Evolutionary conservation across 2,888 invertebrate species (phyloP).

Genomic region (Idaea straminata): DNA sequence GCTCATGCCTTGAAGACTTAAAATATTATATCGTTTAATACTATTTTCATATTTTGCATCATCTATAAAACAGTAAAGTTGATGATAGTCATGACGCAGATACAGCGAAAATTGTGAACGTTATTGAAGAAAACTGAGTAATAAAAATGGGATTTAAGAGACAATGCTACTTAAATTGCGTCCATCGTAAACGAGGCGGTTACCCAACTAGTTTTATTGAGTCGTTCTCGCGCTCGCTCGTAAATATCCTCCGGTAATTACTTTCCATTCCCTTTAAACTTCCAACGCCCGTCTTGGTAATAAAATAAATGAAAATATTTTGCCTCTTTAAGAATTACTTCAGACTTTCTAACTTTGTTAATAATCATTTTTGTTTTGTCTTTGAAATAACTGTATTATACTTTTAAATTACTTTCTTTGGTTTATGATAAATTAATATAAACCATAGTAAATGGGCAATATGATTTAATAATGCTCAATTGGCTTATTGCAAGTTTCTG

Average conservation of each 20-base stretch:
- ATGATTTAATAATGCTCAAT: too few species aligned
- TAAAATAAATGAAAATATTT: constrained; percentile 52
- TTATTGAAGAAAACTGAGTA: constrained; percentile 24
- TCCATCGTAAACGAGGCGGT: constrained; percentile 63
- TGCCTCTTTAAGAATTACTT: constrained; percentile 36
- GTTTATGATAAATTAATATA: too few species aligned
- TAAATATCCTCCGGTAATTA: constrained; percentile 74
- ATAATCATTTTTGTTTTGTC: constrained; percentile 21
- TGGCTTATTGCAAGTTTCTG: too few species aligned
- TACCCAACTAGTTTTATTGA: constrained; percentile 73
- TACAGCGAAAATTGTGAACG: constrained; percentile 12
- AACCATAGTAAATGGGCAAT: too few species aligned
- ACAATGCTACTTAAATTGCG: constrained; percentile 59
- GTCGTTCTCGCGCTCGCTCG: constrained; percentile 68
- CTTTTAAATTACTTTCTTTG: too few species aligned
- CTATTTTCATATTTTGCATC: too few species aligned
- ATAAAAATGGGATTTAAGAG: constrained; percentile 47
- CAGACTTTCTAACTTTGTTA: constrained; percentile 25
- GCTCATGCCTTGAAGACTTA: too few species aligned
- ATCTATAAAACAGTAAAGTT: too few species aligned
- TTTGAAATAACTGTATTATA: constrained; percentile 14
- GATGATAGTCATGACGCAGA: too few species aligned
- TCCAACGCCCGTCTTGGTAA: constrained; percentile 51
- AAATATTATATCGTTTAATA: too few species aligned
- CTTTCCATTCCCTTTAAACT: constrained; percentile 64